A percentile compares a stretch with the other conserved stretches of the same genome.
Conservation (phyloP, 2,113 vertebrate genomes). For the Erythrolamprus reginae region DNA sequence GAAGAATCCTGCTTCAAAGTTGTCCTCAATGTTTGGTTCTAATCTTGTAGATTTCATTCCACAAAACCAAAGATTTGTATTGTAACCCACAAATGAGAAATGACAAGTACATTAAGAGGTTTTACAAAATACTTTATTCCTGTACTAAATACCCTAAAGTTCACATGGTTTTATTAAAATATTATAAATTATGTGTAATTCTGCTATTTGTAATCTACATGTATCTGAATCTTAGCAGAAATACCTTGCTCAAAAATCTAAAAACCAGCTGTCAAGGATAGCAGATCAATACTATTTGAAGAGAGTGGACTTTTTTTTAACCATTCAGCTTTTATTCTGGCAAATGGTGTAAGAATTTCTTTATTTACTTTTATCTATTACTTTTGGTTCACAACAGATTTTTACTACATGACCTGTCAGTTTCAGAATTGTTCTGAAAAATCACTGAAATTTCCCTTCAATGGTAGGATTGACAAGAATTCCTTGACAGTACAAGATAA, state of each 20-base stretch:
- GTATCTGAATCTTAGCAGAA: not conserved
- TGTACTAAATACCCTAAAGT: not conserved
- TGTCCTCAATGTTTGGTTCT: not conserved
- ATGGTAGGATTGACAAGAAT: constrained; percentile 80
- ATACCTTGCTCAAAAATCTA: not conserved
- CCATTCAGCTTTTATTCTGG: not conserved
- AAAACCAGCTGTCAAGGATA: not conserved
- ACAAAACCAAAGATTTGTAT: not conserved
- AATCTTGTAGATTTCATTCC: not conserved
- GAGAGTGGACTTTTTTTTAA: not conserved
- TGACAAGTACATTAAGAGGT: not conserved
- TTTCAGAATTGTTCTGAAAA: constrained; percentile 88
- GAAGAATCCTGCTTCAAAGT: not conserved
- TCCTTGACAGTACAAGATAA: constrained; percentile 88
- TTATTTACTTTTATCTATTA: constrained; percentile 33
- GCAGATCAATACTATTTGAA: not conserved
- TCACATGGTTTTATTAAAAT: not conserved
- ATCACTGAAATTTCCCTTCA: constrained; percentile 74
- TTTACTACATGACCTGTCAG: constrained; percentile 84
- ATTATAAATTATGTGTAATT: not conserved
- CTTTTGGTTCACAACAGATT: constrained; percentile 68
- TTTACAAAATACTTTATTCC: not conserved
- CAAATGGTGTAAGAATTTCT: constrained; percentile 32
- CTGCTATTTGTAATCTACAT: not conserved
- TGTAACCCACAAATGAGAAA: not conserved